Evolutionary conservation across 2,888 invertebrate genomes (phyloP), one percentile per base, ranked within the genome.

Genomic region (Sarcophaga rosellei): DNA sequence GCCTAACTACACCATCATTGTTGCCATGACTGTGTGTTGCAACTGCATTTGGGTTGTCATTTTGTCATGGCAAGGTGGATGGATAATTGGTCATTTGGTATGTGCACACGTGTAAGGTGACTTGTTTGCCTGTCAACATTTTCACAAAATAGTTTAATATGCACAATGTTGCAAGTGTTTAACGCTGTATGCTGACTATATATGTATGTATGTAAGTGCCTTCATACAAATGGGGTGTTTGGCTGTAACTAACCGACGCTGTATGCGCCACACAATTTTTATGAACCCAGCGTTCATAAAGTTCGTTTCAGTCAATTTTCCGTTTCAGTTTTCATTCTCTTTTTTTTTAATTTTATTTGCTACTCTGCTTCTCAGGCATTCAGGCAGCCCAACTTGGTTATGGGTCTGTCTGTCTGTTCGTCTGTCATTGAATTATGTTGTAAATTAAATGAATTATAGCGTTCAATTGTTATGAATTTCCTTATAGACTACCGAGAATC

Each of bases 101-200:
- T 85, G 83, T 85, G 86, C 86, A 87, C 87, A 85, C 87, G 87
- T 89, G 88, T 87, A 86, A 87, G 84, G 81, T 89, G 88, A 88
- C 88, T 86, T 88, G 89, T 84, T 88, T 85, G 77, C 73, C 87
- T 88, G 88, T 88, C 88, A 89, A 80, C 84, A 70, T 70, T 84
- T 86, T 77, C 79, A 69, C 76, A 77, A 74, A 84, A 84, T 86
- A 86, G 81, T 86, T 86, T 86, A 61, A 84, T 86, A 86, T 83
- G 69, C 80, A 81, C 73, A 81, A 74, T 81, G 17, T 17, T 47
- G 63, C n/a, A 20, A 21, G 12, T 61, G 20, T 73, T 47, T 69
- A 25, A 53, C 17, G 12, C 12, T 53, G 53, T 53, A 4, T 53
- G 12, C 5, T 5, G 4, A 4, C 12, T 47, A 53, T 53, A 17